Evolutionary conservation across 1,140 invertebrate species (phyloP), one percentile per base, ranked within the genome.

Genomic region (Danaus plexippus): DNA sequence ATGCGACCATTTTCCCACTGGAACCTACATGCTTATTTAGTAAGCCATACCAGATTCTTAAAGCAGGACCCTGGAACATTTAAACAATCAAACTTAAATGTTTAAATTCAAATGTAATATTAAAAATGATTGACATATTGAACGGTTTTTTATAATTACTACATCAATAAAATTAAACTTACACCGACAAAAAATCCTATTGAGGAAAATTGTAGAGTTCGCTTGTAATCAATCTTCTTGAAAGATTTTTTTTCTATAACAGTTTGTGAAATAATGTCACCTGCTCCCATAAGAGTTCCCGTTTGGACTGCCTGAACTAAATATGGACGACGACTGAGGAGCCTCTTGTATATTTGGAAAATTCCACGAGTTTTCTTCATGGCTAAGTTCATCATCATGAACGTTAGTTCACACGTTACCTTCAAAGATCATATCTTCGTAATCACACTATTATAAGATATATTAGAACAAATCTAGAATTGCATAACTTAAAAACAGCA

Each of bases 1-100:
- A 46, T 5, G 89, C 84, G 12, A 88, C 89, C 42, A 78, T 71
- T 71, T 86, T 85, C 51, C 89, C 89, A 65, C 81, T 85, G 69
- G 88, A 86, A 89, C 90, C 86, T 50, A 90, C 71, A 53, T 89
- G 69, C 64, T 84, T 89, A 51, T 94, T 91, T 43, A 96, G 74
- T 47, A 91, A 64, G 50, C 89, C 88, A 77, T 94, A 95, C 93
- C 93, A 95, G 8, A 80, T 82, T 59, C 89, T 87, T 15, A 94
- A 80, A n/a, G 86, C 82, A 11, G 94, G 94, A 11, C 93, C 93
- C 93, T 94, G 73, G 66, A 77, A 85, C 62, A 74, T 65, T 51
- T 69, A 59, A 59, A 58, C 47, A 57, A 32, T 3, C 22, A 5
- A 15, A 15, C 15, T 3, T 15, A 1, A 15, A 15, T 15, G 15